Evolutionary conservation across 1,140 invertebrate genomes (phyloP), one percentile per base, ranked within the genome.

Genomic region (Zophobas atratus): DNA sequence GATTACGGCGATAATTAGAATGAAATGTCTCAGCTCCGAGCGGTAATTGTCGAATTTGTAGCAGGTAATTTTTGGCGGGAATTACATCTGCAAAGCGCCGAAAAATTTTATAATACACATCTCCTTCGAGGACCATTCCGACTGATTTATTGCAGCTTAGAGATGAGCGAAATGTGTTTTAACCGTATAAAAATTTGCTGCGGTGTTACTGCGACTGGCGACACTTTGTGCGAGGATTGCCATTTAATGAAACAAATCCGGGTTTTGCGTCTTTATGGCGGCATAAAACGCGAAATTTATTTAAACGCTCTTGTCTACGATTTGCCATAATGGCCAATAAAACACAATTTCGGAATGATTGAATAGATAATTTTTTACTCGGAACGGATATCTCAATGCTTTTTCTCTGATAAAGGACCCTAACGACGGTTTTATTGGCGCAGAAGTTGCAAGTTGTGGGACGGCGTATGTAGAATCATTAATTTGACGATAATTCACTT

Each of bases 1-100:
- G 57, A 63, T 63, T 63, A 43, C 57, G 20, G n/a, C 35, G 33
- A 43, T 48, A 67, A 67, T 67, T 67, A 67, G 38, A 67, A 67
- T 43, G 41, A 39, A 67, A 67, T 43, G 60, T 67, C 60, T 2
- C 57, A 8, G 41, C 35, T 51, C n/a, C 20, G 20, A 51, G n/a
- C 20, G 3, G 49, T 51, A 51, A 51, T 51, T 51, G 49, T 5
- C 3, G 49, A 20, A 20, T 4, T 20, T 20, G 49, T 51, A 2
- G 49, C n/a, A 4, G n/a, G 49, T 51, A 51, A 51, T 51, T 51
- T 51, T 51, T 51, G 49, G 49, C 49, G 2, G 3, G n/a, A n/a
- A 51, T 51, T 51, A n/a, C n/a, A 51, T 2, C 49, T 51, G 4
- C 4, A 20, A 20, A 20, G 20, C 20, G 20, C 20, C 6, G 49